These are phyloP conservation scores for Acronicta leporina DNA, from an alignment of 2,888 invertebrate genomes.

Conservation along the genomic window DNA sequence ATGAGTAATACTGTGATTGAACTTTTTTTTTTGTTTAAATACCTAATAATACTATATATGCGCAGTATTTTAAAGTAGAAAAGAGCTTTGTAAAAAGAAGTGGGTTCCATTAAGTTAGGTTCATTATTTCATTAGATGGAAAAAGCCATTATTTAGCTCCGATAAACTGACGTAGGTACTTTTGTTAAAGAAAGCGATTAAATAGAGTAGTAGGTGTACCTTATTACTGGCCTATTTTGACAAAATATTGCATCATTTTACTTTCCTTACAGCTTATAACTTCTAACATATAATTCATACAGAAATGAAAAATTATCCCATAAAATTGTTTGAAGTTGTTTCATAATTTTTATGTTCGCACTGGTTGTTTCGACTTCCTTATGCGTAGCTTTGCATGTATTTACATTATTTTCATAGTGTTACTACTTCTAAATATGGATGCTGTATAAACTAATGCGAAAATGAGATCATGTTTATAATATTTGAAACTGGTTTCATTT, in stretches of 20 bases:
- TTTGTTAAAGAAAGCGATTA: constrained; percentile 8
- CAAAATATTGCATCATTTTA: constrained; percentile 7
- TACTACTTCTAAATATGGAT: constrained; percentile 25
- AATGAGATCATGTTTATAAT: constrained; percentile 13
- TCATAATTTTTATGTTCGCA: constrained; percentile 41
- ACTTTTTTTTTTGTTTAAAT: not conserved
- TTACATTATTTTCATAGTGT: constrained; percentile 33
- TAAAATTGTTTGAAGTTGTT: constrained; percentile 33
- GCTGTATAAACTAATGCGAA: constrained; percentile 3
- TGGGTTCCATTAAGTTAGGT: not conserved
- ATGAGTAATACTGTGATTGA: constrained; percentile 23
- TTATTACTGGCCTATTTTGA: constrained; percentile 20
- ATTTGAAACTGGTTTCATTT: not conserved
- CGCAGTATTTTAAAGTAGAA: no score
- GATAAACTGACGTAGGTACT: not conserved
- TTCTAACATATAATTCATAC: constrained; percentile 1
- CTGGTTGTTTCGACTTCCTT: constrained; percentile 44
- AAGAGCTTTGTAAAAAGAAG: no score
- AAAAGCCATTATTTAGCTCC: constrained; percentile 3
- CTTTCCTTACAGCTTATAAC: not conserved
- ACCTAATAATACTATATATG: no score
- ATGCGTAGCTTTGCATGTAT: constrained; percentile 43
- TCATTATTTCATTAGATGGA: constrained; percentile 1
- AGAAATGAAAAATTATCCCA: constrained; percentile 13
- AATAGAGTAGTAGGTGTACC: constrained; percentile 1